Evolutionary conservation across 2,113 vertebrate species (phyloP).

Genomic region (Rattus rattus): DNA sequence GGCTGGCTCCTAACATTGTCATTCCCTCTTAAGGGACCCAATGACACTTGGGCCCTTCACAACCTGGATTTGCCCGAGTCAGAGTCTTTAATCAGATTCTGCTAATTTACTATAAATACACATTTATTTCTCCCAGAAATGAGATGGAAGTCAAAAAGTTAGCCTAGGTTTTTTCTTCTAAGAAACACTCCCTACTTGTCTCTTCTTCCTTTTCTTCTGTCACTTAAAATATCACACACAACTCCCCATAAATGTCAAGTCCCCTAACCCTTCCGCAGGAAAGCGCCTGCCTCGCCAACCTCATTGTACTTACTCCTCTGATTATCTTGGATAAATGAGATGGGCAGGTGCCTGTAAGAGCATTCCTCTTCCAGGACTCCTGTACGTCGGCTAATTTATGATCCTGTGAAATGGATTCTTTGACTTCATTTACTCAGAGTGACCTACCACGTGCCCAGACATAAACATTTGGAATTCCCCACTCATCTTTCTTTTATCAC

Average conservation of each 20-base stretch:
- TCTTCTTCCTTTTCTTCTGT: neutral
- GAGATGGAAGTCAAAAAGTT: constrained; percentile 55
- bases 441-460: neutral
- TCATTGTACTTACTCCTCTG: neutral
- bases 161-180: neutral
- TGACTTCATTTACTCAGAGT: neutral
- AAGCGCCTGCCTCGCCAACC: neutral
- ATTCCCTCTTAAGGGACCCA: constrained; percentile 29
- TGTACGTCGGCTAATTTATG: neutral
- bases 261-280: neutral
- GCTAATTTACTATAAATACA: constrained; percentile 68
- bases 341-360: neutral
- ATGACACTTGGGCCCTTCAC: constrained; percentile 4
- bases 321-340: neutral
- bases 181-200: neutral
- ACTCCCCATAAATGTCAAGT: neutral
- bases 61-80: constrained; percentile 62
- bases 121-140: constrained; percentile 74
- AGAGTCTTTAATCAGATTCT: constrained; percentile 31
- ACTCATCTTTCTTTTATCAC: neutral
- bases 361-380: neutral
- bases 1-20: constrained; percentile 39
- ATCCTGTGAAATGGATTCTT: neutral
- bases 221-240: constrained; percentile 9
- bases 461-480: neutral